Evolutionary conservation across 2,113 vertebrate genomes (phyloP).

Genomic region (Brachirus orientalis): DNA sequence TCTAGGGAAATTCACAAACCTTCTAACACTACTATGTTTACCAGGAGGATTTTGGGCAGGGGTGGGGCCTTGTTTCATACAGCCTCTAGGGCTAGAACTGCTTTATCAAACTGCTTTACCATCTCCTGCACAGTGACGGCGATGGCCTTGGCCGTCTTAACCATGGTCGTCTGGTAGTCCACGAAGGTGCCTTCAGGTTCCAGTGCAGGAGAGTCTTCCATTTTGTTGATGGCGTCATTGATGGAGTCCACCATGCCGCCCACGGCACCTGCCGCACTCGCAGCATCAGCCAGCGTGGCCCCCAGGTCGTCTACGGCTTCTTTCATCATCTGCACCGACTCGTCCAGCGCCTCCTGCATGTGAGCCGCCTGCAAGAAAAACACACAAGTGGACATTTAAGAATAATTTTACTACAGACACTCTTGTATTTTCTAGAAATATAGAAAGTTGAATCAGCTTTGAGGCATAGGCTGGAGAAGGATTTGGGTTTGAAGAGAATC

Average conservation of each 20-base stretch:
- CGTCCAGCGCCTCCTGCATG: slow-evolving; percentile 95
- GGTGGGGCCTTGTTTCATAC: too few relatives aligned
- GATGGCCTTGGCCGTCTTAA: slow-evolving; percentile 96
- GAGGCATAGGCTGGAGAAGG: too few relatives aligned
- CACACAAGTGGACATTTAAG: not conserved
- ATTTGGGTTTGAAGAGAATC: too few relatives aligned
- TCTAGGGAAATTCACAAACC: too few relatives aligned
- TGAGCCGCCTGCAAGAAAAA: slow-evolving; percentile 86
- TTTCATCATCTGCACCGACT: slow-evolving; percentile 98
- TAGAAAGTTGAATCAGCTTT: too few relatives aligned
- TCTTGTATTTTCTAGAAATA: too few relatives aligned
- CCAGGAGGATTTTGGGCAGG: too few relatives aligned
- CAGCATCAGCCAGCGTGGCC: slow-evolving; percentile 90
- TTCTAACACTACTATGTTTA: too few relatives aligned
- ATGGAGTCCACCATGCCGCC: slow-evolving; percentile 98
- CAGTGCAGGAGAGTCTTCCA: slow-evolving; percentile 87
- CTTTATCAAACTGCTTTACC: slow-evolving; percentile 75
- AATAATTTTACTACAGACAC: too few relatives aligned
- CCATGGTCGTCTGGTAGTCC: slow-evolving; percentile 99
- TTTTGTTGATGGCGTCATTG: slow-evolving; percentile 93
- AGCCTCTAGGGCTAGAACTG: too few relatives aligned
- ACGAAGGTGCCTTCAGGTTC: slow-evolving; percentile 97
- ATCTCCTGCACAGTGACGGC: slow-evolving; percentile 98
- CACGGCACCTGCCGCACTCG: slow-evolving; percentile 92
- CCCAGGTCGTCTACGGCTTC: slow-evolving; percentile 96